A percentile compares a stretch with the other conserved stretches of the same genome.
phyloP scores from a whole-genome alignment of 2,113 vertebrate species.

The Accipiter cooperii region DNA sequence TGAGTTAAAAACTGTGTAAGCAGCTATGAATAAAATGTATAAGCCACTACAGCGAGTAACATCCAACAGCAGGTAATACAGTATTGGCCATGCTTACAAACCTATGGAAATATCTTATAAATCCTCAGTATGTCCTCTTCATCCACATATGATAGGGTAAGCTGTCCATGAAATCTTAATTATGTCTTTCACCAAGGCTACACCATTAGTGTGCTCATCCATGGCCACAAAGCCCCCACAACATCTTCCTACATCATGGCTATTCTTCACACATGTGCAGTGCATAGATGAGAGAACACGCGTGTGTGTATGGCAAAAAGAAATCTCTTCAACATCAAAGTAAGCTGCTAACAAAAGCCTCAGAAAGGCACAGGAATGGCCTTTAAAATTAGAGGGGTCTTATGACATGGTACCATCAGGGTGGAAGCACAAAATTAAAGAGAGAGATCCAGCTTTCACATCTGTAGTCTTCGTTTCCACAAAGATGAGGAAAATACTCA shows the following conservation, averaged over 20 bases:
- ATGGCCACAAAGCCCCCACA: not conserved
- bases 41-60: not conserved
- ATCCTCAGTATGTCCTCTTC: not conserved
- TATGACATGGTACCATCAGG: not conserved
- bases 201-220: not conserved
- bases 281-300: not conserved
- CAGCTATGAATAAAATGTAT: not conserved
- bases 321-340: not conserved
- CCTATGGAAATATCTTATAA: not conserved
- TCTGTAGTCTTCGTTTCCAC: not conserved
- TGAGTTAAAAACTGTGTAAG: not conserved
- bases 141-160: not conserved
- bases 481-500: not conserved
- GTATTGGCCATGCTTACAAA: not conserved
- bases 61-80: not conserved
- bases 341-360: not conserved
- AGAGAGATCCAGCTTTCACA: not conserved
- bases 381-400: not conserved
- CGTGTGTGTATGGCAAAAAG: not conserved
- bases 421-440: not conserved
- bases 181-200: not conserved
- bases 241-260: fast-evolving
- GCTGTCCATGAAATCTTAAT: not conserved
- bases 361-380: not conserved
- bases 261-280: fast-evolving